Percentiles rank a stretch among this genome's conserved stretches.
Conservation (phyloP, 2,797 vertebrate species). For the Parotocinclus haroldoi region DNA sequence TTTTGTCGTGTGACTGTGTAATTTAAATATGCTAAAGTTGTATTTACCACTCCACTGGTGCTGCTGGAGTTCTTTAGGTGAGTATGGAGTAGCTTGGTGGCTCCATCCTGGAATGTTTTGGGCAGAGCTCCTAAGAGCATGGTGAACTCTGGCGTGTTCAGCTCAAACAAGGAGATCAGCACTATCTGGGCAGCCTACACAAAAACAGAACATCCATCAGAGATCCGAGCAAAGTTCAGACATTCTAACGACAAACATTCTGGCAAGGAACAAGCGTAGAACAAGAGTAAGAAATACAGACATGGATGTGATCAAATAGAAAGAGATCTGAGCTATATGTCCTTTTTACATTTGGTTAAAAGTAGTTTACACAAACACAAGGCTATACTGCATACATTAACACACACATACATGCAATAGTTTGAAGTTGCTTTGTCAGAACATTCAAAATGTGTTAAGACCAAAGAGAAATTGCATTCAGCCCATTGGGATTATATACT, state of each 20-base stretch:
- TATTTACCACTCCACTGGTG: conserved; percentile 81
- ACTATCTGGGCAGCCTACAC: conserved; percentile 84
- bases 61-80: conserved; percentile 91
- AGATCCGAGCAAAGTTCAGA: not conserved
- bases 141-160: conserved; percentile 90
- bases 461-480: not conserved
- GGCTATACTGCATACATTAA: not conserved
- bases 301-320: too few relatives aligned
- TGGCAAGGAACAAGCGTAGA: not conserved
- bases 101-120: conserved; percentile 92
- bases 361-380: not conserved
- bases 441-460: conserved; percentile 53
- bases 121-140: conserved; percentile 90
- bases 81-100: conserved; percentile 87
- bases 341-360: too few relatives aligned
- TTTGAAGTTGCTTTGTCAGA: conserved; percentile 54
- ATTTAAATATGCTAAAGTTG: too few relatives aligned
- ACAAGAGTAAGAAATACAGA: too few relatives aligned
- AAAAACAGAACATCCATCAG: conserved; percentile 26
- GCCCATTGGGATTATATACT: too few relatives aligned
- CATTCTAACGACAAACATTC: not conserved
- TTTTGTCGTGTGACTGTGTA: too few relatives aligned
- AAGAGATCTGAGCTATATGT: too few relatives aligned
- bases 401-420: conserved; percentile 56
- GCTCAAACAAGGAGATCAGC: conserved; percentile 87